These are phyloP conservation scores for Homarus americanus DNA, from an alignment of 1,140 invertebrate species.

Conservation along the genomic window DNA sequence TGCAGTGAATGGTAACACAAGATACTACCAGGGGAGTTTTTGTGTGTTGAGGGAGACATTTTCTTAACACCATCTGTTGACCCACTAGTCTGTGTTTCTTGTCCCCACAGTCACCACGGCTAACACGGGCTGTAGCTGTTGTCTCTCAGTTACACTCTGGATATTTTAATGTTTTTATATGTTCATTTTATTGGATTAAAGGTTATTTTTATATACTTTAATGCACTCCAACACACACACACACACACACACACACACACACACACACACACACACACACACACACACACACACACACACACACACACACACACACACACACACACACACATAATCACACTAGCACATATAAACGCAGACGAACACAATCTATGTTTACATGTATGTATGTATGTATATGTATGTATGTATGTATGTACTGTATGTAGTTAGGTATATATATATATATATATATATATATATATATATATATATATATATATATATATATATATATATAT, in stretches of 20 bases:
- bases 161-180: too few species aligned
- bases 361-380: neutral
- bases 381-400: neutral
- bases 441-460: neutral
- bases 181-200: too few species aligned
- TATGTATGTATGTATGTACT: neutral
- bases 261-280: neutral
- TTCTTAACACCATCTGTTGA: too few species aligned
- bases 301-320: constrained; percentile 1
- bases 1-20: too few species aligned
- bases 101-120: too few species aligned
- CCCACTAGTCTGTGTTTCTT: too few species aligned
- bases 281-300: neutral
- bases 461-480: neutral
- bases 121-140: too few species aligned
- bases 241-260: neutral
- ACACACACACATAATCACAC: neutral
- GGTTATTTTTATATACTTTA: too few species aligned
- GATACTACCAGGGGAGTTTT: too few species aligned
- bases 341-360: too few species aligned
- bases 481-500: neutral
- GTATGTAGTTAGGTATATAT: neutral
- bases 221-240: neutral
- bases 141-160: too few species aligned
- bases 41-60: too few species aligned